Evolutionary conservation across 2,113 vertebrate genomes (phyloP).

Genomic region (Nymphicus hollandicus): DNA sequence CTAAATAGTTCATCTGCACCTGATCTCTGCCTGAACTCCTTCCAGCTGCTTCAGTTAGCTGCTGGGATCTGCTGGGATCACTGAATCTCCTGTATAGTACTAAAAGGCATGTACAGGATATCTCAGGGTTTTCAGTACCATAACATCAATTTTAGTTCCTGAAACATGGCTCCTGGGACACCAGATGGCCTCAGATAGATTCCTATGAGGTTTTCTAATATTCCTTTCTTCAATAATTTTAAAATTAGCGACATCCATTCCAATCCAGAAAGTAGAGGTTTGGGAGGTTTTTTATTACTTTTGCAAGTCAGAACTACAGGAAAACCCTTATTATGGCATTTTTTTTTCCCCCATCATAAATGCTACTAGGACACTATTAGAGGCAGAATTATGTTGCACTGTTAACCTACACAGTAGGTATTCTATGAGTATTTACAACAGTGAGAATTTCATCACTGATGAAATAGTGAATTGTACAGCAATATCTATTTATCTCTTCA

Average conservation of each 20-base stretch:
- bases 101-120: not conserved
- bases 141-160: not conserved
- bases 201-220: not conserved
- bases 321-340: not conserved
- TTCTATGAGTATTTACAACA: not conserved
- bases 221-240: not conserved
- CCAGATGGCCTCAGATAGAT: not conserved
- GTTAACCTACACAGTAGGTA: not conserved
- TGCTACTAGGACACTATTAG: not conserved
- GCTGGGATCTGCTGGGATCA: not conserved
- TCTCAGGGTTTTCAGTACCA: not conserved
- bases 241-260: not conserved
- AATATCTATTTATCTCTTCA: not conserved
- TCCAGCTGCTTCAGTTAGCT: not conserved
- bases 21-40: not conserved
- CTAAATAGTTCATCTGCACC: not conserved
- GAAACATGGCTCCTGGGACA: not conserved
- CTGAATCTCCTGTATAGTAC: not conserved
- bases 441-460: not conserved
- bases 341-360: not conserved
- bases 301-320: not conserved
- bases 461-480: not conserved
- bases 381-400: not conserved
- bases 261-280: not conserved
- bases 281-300: rapidly evolving